Conservation (phyloP, 2,888 invertebrate genomes). For the Lochmaea crataegi region DNA sequence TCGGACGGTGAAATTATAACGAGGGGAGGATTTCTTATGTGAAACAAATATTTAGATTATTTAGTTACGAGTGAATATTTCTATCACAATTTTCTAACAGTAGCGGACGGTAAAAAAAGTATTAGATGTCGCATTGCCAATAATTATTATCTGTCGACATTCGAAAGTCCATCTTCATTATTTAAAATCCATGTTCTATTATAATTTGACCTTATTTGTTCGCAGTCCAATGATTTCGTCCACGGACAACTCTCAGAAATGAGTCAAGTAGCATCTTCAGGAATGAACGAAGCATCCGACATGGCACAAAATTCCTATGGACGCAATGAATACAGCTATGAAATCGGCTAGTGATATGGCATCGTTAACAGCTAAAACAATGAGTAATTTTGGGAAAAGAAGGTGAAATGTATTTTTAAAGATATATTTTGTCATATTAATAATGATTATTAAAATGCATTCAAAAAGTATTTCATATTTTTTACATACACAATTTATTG, state of each 20-base stretch:
- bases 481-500: too few species aligned
- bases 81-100: too few species aligned
- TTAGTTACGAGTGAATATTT: too few species aligned
- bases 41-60: too few species aligned
- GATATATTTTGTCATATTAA: neutral
- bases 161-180: too few species aligned
- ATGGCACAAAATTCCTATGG: neutral
- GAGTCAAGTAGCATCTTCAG: neutral
- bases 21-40: too few species aligned
- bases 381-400: neutral
- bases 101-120: too few species aligned
- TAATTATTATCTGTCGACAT: too few species aligned
- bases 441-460: too few species aligned
- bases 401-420: neutral
- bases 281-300: neutral
- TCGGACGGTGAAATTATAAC: too few species aligned
- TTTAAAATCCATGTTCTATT: neutral
- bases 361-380: neutral
- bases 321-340: neutral
- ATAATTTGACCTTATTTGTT: neutral
- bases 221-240: neutral
- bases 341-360: neutral
- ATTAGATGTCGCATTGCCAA: too few species aligned
- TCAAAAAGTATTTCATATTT: too few species aligned
- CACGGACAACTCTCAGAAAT: neutral